Percentiles rank a stretch among this genome's conserved stretches.
phyloP scores from a whole-genome alignment of 1,140 invertebrate genomes.

The Heliothis subflexa region DNA sequence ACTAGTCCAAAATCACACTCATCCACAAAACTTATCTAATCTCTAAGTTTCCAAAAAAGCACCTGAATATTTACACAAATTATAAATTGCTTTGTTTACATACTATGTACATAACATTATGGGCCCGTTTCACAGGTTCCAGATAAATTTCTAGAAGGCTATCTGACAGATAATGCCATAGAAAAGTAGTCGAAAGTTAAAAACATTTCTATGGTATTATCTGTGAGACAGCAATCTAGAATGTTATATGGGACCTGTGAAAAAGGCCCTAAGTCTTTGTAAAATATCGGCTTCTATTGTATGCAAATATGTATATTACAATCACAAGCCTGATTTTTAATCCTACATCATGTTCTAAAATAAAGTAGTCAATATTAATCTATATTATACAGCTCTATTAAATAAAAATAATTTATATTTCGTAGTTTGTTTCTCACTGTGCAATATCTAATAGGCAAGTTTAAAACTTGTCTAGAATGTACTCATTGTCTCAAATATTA shows the following conservation, averaged over 20 bases:
- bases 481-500: neutral
- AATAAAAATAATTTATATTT: conserved; percentile 15
- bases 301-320: neutral
- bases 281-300: conserved; percentile 5
- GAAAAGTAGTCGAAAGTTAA: too few relatives aligned
- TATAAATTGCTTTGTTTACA: conserved; percentile 19
- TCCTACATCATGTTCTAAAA: neutral
- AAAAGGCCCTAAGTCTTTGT: too few relatives aligned
- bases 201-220: too few relatives aligned
- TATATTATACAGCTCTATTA: neutral
- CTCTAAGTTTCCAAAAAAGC: conserved; percentile 24
- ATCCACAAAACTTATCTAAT: neutral
- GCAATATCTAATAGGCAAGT: neutral
- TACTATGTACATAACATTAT: conserved; percentile 12
- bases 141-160: too few relatives aligned
- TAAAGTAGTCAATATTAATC: neutral
- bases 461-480: neutral
- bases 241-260: too few relatives aligned
- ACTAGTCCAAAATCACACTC: too few relatives aligned
- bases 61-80: conserved; percentile 11
- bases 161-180: too few relatives aligned
- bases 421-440: neutral
- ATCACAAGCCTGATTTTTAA: neutral
- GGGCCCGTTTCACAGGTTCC: too few relatives aligned
- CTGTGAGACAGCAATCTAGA: too few relatives aligned